Evolutionary conservation across 2,797 vertebrate genomes (phyloP), one percentile per base, ranked within the genome.

Genomic region (Tinamus major): DNA sequence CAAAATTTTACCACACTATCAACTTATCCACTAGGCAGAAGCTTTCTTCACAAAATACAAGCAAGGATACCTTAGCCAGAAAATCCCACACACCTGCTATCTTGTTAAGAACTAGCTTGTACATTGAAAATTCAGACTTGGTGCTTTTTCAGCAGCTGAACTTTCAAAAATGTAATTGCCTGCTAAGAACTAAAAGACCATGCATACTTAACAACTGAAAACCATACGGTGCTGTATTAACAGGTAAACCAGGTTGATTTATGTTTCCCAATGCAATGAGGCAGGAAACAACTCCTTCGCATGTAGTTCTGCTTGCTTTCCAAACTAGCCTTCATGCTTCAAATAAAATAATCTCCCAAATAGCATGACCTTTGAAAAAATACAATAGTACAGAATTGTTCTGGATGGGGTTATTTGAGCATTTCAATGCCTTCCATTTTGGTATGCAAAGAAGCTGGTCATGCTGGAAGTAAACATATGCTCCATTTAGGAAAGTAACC

Each of bases 381-480:
- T 14, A 15, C 12, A 10, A 3, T 29, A 27, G 21, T 5, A 27
- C 13, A 3, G 48, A 71, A 19, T 5, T n/a, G 10, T 10, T 49
- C 51, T 24, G 23, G 72, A 27, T 37, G 49, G 80, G 13, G 74
- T 26, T 9, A n/a, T 4, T 42, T 4, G 42, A 65, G 46, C 3
- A 4, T 42, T 55, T 58, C 75, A 31, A 49, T 23, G 64, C 42
- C 46, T 74, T 78, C 58, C 7, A 0, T 56, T 89, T 71, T 61
- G 82, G 61, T 49, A 79, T 64, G 90, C 77, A 5, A n/a, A 89
- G 92, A 69, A 71, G 79, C 58, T 10, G 29, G 44, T 46, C 59
- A 41, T 16, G 71, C 61, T 91, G 91, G 88, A 92, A 97, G 67
- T 58, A 72, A 95, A 81, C 91, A 77, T 56, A 64, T 83, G 87